Percentiles rank a stretch among this genome's conserved stretches.
Conservation (phyloP, 2,797 vertebrate species). For the Lindbergichthys nudifrons region DNA sequence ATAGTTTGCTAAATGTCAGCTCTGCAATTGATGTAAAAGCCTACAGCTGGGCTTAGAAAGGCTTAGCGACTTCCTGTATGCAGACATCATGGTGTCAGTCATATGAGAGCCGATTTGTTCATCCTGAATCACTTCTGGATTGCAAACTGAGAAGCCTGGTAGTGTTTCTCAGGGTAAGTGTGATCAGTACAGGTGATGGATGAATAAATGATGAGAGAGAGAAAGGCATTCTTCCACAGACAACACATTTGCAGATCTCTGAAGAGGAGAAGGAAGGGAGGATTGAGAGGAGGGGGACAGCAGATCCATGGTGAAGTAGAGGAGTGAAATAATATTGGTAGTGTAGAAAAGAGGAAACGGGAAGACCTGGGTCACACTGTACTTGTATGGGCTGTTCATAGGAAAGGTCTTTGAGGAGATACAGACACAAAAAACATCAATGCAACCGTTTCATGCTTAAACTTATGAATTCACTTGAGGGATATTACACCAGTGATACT, state of each 20-base stretch:
- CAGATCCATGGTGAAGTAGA: background rate
- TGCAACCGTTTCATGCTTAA: background rate
- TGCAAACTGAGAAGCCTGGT: constrained; percentile 3
- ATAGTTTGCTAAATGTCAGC: background rate
- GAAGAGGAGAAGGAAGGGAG: constrained; percentile 10
- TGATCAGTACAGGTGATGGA: background rate
- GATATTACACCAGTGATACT: background rate
- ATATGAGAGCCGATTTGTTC: constrained; percentile 6
- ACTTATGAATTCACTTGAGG: background rate
- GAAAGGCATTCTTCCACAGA: constrained; percentile 2
- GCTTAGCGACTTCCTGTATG: constrained; percentile 10
- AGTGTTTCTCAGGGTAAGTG: background rate
- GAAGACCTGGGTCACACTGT: background rate
- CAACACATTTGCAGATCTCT: background rate
- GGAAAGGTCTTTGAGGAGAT: background rate
- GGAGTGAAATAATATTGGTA: background rate
- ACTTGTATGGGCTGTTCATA: background rate
- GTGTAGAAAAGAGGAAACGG: background rate
- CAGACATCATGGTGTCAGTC: constrained; percentile 14
- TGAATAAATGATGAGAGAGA: constrained; percentile 29
- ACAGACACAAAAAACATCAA: background rate
- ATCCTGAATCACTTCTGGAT: constrained; percentile 2
- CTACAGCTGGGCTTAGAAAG: constrained; percentile 9
- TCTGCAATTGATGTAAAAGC: constrained; percentile 8
- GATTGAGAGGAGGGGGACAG: background rate